A percentile compares a stretch with the other conserved stretches of the same genome.
phyloP scores from a whole-genome alignment of 2,113 vertebrate genomes.

The Verasper variegatus region DNA sequence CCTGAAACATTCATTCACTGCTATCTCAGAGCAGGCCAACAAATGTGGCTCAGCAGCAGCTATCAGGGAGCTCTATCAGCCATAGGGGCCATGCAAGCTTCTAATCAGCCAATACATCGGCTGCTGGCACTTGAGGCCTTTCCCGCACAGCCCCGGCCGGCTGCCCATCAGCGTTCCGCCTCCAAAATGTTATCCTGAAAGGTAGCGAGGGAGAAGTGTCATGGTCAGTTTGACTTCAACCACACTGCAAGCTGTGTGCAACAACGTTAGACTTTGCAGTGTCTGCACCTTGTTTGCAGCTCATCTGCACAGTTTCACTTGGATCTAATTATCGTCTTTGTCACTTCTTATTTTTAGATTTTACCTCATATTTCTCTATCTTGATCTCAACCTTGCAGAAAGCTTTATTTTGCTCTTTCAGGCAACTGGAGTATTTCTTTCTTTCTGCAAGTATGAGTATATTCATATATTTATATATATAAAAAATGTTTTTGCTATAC shows the following conservation, averaged over 20 bases:
- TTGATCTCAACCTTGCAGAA: no score
- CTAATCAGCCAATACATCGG: constrained; percentile 53
- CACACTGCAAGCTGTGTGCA: neutral
- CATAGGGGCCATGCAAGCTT: constrained; percentile 27
- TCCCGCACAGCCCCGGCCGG: constrained; percentile 10
- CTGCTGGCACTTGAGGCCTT: constrained; percentile 43
- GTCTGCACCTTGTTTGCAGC: no score
- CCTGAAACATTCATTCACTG: constrained; percentile 48
- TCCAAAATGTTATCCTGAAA: constrained; percentile 44
- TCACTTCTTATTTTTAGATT: no score
- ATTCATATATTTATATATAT: no score
- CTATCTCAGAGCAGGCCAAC: constrained; percentile 48
- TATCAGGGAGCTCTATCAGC: constrained; percentile 57
- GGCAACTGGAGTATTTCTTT: neutral
- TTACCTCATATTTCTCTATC: no score
- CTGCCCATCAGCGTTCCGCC: constrained; percentile 19
- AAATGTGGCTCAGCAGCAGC: constrained; percentile 37
- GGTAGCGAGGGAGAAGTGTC: constrained; percentile 36
- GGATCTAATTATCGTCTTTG: neutral
- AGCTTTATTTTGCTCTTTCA: no score
- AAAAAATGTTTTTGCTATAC: no score
- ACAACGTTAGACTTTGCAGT: neutral
- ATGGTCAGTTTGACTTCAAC: constrained; percentile 45
- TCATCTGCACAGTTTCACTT: neutral
- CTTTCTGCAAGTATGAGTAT: neutral